Percentiles rank a stretch among this genome's conserved stretches.
phyloP scores from a whole-genome alignment of 2,113 vertebrate genomes.

The Serinus canaria region DNA sequence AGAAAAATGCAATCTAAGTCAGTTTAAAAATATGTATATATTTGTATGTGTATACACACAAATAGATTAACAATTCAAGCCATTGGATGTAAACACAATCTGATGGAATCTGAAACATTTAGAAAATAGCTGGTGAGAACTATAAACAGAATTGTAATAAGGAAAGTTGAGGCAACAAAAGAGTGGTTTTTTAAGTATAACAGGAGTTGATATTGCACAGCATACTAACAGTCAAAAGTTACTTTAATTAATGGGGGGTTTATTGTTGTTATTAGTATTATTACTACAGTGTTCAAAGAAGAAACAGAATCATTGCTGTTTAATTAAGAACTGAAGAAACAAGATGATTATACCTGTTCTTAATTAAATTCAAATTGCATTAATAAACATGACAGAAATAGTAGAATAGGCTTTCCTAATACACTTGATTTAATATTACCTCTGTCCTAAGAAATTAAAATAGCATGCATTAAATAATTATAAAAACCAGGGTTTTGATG shows the following conservation, averaged over 20 bases:
- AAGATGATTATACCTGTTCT: background rate
- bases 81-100: background rate
- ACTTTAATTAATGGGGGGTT: background rate
- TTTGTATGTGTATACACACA: background rate
- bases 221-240: background rate
- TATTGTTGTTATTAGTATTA: background rate
- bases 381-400: background rate
- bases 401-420: background rate
- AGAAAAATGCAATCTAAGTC: background rate
- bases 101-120: background rate
- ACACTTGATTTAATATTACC: background rate
- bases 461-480: background rate
- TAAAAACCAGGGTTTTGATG: rapidly evolving
- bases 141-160: background rate
- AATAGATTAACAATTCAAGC: background rate
- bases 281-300: background rate
- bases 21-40: background rate
- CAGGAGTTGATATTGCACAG: background rate
- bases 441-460: background rate
- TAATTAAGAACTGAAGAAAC: background rate
- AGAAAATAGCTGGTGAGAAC: background rate
- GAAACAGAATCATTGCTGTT: background rate
- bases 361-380: background rate
- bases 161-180: background rate
- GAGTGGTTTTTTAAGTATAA: background rate